These are phyloP conservation scores for Circaetus cinerascens DNA, from an alignment of 2,113 vertebrate genomes.

Conservation along the genomic window DNA sequence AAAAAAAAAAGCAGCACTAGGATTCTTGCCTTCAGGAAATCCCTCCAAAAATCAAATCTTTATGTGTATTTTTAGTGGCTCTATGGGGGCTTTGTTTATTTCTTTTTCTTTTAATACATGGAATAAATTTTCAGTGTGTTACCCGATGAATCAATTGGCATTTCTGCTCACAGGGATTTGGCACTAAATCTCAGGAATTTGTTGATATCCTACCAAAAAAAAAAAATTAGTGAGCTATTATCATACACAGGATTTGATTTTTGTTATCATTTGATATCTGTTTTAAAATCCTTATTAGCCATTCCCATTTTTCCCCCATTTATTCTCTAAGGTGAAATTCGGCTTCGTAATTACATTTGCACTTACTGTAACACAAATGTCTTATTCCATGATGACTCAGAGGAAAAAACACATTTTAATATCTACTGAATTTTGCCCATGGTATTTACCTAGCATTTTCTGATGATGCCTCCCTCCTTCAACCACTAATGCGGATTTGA, in stretches of 20 bases:
- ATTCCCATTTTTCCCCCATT: not conserved
- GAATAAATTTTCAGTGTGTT: not conserved
- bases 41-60: not conserved
- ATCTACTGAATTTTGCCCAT: not conserved
- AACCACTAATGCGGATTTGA: not conserved
- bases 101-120: not conserved
- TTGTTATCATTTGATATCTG: not conserved
- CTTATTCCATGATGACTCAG: not conserved
- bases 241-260: not conserved
- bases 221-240: not conserved
- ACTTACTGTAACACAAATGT: not conserved
- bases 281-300: not conserved
- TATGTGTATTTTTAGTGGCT: not conserved
- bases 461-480: not conserved
- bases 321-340: not conserved
- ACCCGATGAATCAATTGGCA: not conserved
- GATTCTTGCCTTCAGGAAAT: slow-evolving; percentile 8
- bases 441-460: not conserved
- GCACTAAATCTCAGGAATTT: not conserved
- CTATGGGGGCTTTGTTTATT: not conserved
- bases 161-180: not conserved
- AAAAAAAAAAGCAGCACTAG: not conserved
- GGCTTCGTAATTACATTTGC: not conserved
- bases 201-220: not conserved
- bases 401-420: not conserved